Conservation (phyloP, 2,888 invertebrate species). For the Trissolcus brochymenae region DNA sequence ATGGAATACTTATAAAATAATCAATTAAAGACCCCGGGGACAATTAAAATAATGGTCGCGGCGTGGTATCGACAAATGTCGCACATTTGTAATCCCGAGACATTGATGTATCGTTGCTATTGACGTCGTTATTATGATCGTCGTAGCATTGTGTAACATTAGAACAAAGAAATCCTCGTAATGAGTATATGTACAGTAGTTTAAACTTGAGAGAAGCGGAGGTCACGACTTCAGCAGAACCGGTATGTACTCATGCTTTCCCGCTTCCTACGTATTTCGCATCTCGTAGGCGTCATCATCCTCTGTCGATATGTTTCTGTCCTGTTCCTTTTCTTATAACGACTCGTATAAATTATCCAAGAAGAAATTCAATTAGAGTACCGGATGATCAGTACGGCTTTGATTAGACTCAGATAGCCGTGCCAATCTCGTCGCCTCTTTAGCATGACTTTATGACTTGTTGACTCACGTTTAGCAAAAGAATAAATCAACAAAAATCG, state of each 20-base stretch:
- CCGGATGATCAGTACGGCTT: not conserved
- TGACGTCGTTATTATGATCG: constrained; percentile 47
- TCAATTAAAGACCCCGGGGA: constrained; percentile 27
- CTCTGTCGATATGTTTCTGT: constrained; percentile 17
- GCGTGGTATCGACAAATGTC: constrained; percentile 34
- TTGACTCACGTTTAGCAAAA: too few species aligned
- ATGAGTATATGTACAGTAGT: constrained; percentile 68
- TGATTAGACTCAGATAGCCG: too few species aligned
- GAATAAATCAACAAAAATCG: too few species aligned
- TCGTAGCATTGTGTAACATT: constrained; percentile 24
- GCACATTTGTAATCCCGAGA: constrained; percentile 29
- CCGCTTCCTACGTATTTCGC: constrained; percentile 56
- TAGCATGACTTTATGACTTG: too few species aligned
- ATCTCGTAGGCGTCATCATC: constrained; percentile 49
- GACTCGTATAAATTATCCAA: constrained; percentile 11
- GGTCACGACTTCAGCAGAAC: constrained; percentile 67
- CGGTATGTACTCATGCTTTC: constrained; percentile 63
- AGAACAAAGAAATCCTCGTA: constrained; percentile 53
- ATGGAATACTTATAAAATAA: constrained; percentile 4
- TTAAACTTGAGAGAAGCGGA: constrained; percentile 59
- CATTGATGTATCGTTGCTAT: constrained; percentile 42
- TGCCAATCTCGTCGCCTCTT: too few species aligned
- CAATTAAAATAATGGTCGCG: constrained; percentile 43
- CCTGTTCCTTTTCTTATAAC: not conserved
- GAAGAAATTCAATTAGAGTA: not conserved